phyloP scores from a whole-genome alignment of 2,888 invertebrate species.

The Schrankia costaestrigalis region DNA sequence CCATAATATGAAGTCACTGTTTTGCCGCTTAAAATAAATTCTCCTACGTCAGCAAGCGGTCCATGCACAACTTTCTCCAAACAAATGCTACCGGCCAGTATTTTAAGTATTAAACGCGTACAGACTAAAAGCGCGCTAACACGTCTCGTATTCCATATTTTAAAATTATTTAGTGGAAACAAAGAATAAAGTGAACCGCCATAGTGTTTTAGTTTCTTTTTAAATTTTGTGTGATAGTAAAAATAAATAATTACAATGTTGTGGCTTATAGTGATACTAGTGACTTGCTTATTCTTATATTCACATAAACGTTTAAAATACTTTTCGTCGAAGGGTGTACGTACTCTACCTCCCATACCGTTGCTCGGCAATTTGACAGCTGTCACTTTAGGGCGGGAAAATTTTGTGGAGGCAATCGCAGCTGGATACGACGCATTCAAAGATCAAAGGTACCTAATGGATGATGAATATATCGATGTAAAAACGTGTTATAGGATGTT shows the following conservation, averaged over 20 bases:
- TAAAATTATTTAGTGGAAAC: not conserved
- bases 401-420: slow-evolving; percentile 56
- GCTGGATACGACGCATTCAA: slow-evolving; percentile 53
- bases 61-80: slow-evolving; percentile 36
- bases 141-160: slow-evolving; percentile 6
- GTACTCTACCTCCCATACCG: slow-evolving; percentile 47
- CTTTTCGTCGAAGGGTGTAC: slow-evolving; percentile 50
- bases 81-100: slow-evolving; percentile 23
- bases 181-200: not conserved
- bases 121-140: slow-evolving; percentile 15
- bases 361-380: slow-evolving; percentile 58
- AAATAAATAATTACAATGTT: slow-evolving; percentile 28
- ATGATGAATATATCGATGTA: slow-evolving; percentile 1
- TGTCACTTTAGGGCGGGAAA: slow-evolving; percentile 53
- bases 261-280: slow-evolving; percentile 42
- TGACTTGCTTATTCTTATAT: slow-evolving; percentile 43
- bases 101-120: slow-evolving; percentile 22
- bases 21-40: too few species aligned
- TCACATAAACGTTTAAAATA: slow-evolving; percentile 46
- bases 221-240: too few species aligned
- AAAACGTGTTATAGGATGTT: not conserved
- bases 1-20: slow-evolving; percentile 18
- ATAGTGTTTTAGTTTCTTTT: too few species aligned
- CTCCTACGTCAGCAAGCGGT: slow-evolving; percentile 15
- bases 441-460: slow-evolving; percentile 46